Base-by-base conservation (phyloP, 2,888 invertebrate genomes). In the Ophion ellenae region DNA sequence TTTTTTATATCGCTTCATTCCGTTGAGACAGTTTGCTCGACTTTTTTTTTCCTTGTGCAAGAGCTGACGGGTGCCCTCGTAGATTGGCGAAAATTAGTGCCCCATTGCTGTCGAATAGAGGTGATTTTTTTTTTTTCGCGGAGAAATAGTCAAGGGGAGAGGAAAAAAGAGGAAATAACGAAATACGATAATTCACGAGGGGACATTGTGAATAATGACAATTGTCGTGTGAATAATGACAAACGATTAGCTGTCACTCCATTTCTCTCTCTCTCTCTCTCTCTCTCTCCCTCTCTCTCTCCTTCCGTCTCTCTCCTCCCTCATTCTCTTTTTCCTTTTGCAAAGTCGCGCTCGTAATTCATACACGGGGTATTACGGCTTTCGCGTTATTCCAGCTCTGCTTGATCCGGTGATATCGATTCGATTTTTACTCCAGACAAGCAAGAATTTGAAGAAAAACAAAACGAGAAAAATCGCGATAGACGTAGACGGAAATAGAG, bases 321-420 rank as follows among this genome's bases (percentile, higher is more conserved):
- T 17, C 28, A n/a, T 61, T n/a, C 63, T 17, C 67, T 40, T 53
- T 61, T 75, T 24, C 10, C 17, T 28, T 61, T 76, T 73, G 69
- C 64, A 66, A 61, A 79, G 66, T 82, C 61, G 76, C 67, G 70
- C 70, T 85, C 32, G 40, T 77, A 57, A 40, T 53, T 71, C 57
- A 53, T 79, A 75, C 59, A 80, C 71, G 71, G 61, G 59, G 59
- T 66, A 82, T 45, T 70, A 67, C 64, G 85, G 78, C 81, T 78
- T 59, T 85, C 69, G 78, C 66, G 59, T 80, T 53, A 10, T 57
- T 77, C 14, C 61, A 61, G 83, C 83, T 83, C 85, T 86, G 85
- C 84, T 86, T 81, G 84, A 84, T 84, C 84, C 84, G 86, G 81
- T 84, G 66, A 81, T 73, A 66, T 84, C 78, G 84, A 81, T 81